phyloP scores from a whole-genome alignment of 23 tunicate genomes.

The Trididemnum clinides region DNA sequence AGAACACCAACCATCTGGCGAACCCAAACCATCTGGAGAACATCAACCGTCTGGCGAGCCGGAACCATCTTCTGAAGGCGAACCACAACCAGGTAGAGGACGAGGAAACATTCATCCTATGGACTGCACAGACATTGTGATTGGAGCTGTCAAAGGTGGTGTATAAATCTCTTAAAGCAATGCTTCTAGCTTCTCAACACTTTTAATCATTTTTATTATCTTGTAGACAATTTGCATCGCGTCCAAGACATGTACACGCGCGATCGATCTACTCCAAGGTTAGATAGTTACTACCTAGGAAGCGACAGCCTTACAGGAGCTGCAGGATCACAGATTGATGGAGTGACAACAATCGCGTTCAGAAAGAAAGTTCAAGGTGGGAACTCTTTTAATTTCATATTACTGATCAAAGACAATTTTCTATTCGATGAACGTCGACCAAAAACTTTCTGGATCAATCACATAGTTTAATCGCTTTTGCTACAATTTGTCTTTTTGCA shows the following conservation, averaged over 20 bases:
- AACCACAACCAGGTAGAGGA: constrained; percentile 41
- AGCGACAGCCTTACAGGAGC: constrained; percentile 74
- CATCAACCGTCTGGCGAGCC: constrained; percentile 26
- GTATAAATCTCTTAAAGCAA: no score
- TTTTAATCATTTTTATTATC: no score
- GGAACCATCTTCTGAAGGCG: constrained; percentile 16
- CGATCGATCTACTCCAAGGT: constrained; percentile 77
- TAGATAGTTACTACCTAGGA: constrained; percentile 65
- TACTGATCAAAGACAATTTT: no score
- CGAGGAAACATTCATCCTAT: constrained; percentile 50
- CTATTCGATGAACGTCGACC: no score
- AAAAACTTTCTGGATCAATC: no score
- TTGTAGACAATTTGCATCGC: constrained; percentile 66
- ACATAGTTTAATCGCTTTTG: no score
- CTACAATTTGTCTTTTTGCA: no score
- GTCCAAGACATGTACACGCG: constrained; percentile 88
- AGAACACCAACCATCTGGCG: constrained; percentile 10
- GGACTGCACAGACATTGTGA: constrained; percentile 83
- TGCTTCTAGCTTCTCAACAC: no score
- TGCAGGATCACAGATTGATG: constrained; percentile 78
- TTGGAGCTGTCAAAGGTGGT: constrained; percentile 71
- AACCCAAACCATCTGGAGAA: constrained; percentile 26
- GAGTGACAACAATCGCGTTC: constrained; percentile 68
- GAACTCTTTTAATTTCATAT: no score
- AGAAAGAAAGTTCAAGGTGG: constrained; percentile 54